These are phyloP conservation scores for Anhinga rufa DNA, from an alignment of 2,113 vertebrate species.

Conservation along the genomic window DNA sequence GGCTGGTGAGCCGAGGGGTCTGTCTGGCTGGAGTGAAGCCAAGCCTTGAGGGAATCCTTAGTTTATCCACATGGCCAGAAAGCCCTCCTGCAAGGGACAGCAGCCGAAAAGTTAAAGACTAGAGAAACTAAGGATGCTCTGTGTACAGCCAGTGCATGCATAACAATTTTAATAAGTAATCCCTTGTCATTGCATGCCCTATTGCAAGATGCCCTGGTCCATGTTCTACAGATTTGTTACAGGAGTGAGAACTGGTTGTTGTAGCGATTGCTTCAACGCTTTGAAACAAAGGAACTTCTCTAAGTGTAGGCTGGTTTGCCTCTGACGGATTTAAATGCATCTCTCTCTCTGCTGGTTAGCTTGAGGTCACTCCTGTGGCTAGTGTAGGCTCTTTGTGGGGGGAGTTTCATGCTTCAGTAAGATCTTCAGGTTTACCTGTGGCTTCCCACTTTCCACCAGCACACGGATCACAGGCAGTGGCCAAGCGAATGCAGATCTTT, in stretches of 20 bases:
- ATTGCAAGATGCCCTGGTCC: not conserved
- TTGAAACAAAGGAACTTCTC: not conserved
- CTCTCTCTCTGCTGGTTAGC: not conserved
- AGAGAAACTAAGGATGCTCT: not conserved
- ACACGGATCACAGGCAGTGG: fast-evolving
- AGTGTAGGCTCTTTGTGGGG: not conserved
- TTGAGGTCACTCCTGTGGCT: not conserved
- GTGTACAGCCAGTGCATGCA: not conserved
- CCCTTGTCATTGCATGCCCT: not conserved
- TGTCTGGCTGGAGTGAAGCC: not conserved
- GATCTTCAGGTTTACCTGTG: not conserved
- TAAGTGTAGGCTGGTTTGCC: not conserved
- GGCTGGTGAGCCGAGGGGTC: not conserved
- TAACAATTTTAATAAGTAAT: not conserved
- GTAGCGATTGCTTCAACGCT: not conserved
- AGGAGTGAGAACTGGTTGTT: not conserved
- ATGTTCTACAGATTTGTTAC: not conserved
- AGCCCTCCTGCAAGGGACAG: not conserved
- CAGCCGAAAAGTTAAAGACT: not conserved
- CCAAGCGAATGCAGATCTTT: not conserved
- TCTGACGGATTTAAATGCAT: not conserved
- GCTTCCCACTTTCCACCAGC: not conserved
- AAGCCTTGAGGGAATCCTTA: not conserved
- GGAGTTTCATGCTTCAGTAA: not conserved
- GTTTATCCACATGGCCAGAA: not conserved